Evolutionary conservation across 2,113 vertebrate species (phyloP), one percentile per base, ranked within the genome.

Genomic region (Oncorhynchus kisutch): DNA sequence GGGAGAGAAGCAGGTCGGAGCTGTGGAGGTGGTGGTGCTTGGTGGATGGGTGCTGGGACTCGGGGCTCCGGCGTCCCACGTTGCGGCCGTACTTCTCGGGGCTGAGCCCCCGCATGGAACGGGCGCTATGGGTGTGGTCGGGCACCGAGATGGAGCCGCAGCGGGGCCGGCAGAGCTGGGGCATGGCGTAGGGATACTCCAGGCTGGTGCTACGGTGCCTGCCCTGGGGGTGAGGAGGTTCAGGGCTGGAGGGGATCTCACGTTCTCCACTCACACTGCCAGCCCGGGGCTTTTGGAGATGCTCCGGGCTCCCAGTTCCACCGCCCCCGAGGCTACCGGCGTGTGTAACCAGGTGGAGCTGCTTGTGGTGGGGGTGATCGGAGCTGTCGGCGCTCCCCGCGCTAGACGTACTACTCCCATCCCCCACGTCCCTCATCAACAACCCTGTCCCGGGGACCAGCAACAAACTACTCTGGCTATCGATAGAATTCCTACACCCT

Each of bases 371-470:
- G 16, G 80, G 85, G 75, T 97, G 96, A 77, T 98, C 97, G 0
- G 97, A 95, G 90, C 97, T 99, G 88, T 98, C 96, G 0, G 95
- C 96, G 74, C 96, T 97, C 18, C 97, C 96, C 0, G 95, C 94
- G 51, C 97, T 99, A 29, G 97, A 99, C 31, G 97, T 98, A 84
- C 97, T 99, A 76, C 97, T 98, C 72, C 97, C 97, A 0, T 99
- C 97, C 0, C 97, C 97, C 0, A 97, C 94, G 2, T 98, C 97
- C 74, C 97, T 92, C 83, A 97, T 89, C 27, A 91, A 89, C 3
- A 94, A 95, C 51, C 94, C 93, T 0, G 95, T 83, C 0, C 93
- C 91, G 0, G 95, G 83, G 1, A 96, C 91, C 0, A 93, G 79
- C 60, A 95, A 93, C 78, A 98, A 91, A 86, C 97, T 97, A 85